These are phyloP conservation scores for Drosophila rubida DNA, from an alignment of 2,888 invertebrate species.

Conservation along the genomic window DNA sequence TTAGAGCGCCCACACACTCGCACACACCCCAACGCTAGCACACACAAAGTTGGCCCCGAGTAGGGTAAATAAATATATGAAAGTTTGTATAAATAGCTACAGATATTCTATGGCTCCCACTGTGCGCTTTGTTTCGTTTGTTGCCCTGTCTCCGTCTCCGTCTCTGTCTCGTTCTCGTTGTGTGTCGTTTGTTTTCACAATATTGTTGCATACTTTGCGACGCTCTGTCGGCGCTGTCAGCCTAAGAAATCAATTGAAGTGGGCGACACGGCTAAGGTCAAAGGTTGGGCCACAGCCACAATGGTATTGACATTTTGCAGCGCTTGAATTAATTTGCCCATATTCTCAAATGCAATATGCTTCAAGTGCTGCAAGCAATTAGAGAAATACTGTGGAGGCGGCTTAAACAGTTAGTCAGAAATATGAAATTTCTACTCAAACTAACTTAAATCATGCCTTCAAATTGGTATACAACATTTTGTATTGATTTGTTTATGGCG, in stretches of 20 bases:
- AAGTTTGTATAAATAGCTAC: constrained; percentile 42
- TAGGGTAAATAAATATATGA: not conserved
- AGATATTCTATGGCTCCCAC: not conserved
- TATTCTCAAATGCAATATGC: constrained; percentile 17
- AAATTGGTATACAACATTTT: too few relatives aligned
- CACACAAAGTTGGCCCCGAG: not conserved
- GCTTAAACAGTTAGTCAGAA: not conserved
- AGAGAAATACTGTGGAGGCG: not conserved
- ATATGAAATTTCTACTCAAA: too few relatives aligned
- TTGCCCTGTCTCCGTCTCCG: not conserved
- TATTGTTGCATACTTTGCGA: constrained; percentile 56
- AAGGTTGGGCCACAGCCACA: constrained; percentile 47
- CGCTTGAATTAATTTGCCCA: constrained; percentile 26
- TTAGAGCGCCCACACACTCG: constrained; percentile 37
- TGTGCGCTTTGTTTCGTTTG: not conserved
- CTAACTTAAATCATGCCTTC: too few relatives aligned
- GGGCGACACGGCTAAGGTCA: constrained; percentile 52
- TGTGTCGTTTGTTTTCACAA: constrained; percentile 39
- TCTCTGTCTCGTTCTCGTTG: constrained; percentile 10
- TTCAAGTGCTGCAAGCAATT: constrained; percentile 4
- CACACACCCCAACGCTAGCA: too few relatives aligned
- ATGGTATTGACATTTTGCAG: constrained; percentile 60
- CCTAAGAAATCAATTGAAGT: constrained; percentile 53
- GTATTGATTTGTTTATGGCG: too few relatives aligned
- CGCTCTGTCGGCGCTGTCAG: constrained; percentile 9